Percentiles rank a stretch among this genome's conserved stretches.
phyloP scores from a whole-genome alignment of 2,113 vertebrate species.

The Anhinga rufa region DNA sequence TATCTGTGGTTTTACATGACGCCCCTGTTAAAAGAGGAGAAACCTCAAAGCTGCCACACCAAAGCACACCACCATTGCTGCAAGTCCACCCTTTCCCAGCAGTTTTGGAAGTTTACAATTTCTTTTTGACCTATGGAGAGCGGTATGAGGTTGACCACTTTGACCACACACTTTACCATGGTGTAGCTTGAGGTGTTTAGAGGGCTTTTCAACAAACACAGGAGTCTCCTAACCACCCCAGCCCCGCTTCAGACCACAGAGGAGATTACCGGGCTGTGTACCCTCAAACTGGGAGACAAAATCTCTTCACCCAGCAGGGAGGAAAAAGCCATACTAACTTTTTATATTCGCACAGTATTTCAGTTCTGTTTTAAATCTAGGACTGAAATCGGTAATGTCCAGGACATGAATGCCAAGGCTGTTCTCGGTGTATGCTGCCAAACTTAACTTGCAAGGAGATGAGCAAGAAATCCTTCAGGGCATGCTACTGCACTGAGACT shows the following conservation, averaged over 20 bases:
- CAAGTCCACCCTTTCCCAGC: neutral
- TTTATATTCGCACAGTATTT: neutral
- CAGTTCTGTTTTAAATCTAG: neutral
- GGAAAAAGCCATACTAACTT: neutral
- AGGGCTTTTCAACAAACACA: neutral
- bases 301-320: neutral
- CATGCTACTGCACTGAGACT: neutral
- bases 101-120: neutral
- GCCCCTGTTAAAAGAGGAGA: neutral
- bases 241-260: neutral
- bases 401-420: neutral
- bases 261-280: neutral
- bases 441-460: neutral
- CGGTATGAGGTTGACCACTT: neutral
- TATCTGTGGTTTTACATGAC: neutral
- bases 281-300: neutral
- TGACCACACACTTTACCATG: neutral
- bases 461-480: neutral
- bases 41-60: neutral
- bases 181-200: neutral
- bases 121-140: neutral
- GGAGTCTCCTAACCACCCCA: neutral
- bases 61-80: rapidly evolving
- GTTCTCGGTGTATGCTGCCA: neutral
- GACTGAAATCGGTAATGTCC: neutral